Percentiles rank a stretch among this genome's conserved stretches.
These are phyloP conservation scores for Nasonovia ribisnigri DNA, from an alignment of 2,888 invertebrate genomes.

Conservation along the genomic window DNA sequence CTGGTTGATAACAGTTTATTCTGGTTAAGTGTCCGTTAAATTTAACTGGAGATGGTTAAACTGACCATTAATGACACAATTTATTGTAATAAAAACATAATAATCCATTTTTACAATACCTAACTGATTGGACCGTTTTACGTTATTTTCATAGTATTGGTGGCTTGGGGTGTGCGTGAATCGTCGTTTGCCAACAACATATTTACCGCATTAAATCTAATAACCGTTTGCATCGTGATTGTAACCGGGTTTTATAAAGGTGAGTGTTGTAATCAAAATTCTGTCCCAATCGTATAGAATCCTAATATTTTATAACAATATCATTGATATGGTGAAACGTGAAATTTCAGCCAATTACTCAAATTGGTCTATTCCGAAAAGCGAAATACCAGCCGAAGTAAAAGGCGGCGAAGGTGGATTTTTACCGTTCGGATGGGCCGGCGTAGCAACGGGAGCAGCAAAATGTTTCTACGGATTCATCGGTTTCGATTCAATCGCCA, in stretches of 20 bases:
- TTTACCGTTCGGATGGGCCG: slow-evolving; percentile 89
- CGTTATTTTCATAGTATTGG: slow-evolving; percentile 71
- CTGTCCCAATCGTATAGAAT: background rate
- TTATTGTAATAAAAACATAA: background rate
- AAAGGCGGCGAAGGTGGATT: slow-evolving; percentile 87
- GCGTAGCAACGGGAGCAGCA: slow-evolving; percentile 89
- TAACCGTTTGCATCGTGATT: slow-evolving; percentile 85
- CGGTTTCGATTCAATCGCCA: slow-evolving; percentile 94
- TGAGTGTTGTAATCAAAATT: slow-evolving; percentile 33
- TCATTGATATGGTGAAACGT: background rate
- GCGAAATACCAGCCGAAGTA: slow-evolving; percentile 74
- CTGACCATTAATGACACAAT: too few relatives aligned
- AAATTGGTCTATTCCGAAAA: slow-evolving; percentile 83
- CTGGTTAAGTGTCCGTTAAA: too few relatives aligned
- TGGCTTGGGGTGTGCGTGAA: slow-evolving; percentile 83
- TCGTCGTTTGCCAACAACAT: slow-evolving; percentile 90
- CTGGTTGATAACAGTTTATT: too few relatives aligned
- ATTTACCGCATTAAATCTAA: slow-evolving; percentile 88
- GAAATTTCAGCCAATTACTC: slow-evolving; percentile 76
- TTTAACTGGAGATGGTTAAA: too few relatives aligned
- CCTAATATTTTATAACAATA: background rate
- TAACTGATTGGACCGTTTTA: background rate
- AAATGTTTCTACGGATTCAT: slow-evolving; percentile 86
- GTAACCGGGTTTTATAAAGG: slow-evolving; percentile 84
- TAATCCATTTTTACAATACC: background rate